Evolutionary conservation across 1,140 invertebrate genomes (phyloP).

Genomic region (Brachionus manjavacas): DNA sequence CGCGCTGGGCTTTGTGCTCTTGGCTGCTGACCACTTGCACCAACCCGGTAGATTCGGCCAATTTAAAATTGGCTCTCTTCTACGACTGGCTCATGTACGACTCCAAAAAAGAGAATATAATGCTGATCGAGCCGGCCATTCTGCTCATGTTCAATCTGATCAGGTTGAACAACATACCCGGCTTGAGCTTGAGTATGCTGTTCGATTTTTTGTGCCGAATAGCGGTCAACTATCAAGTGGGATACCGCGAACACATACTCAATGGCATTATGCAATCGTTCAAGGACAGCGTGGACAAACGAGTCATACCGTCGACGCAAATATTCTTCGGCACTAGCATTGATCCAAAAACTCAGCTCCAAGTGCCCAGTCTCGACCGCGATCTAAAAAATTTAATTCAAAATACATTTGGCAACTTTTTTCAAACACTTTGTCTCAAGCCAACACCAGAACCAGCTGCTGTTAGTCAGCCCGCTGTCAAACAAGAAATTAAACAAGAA

Average conservation of each 20-base stretch:
- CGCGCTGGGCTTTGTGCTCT: conserved; percentile 94
- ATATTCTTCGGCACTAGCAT: not conserved
- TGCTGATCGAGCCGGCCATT: conserved; percentile 87
- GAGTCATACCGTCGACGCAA: conserved; percentile 14
- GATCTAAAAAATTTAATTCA: conserved; percentile 36
- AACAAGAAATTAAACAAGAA: not conserved
- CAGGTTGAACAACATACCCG: conserved; percentile 68
- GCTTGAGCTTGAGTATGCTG: conserved; percentile 66
- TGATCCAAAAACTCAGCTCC: not conserved
- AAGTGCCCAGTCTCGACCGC: conserved; percentile 5
- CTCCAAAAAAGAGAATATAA: conserved; percentile 90
- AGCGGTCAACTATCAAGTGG: conserved; percentile 44
- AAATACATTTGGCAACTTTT: conserved; percentile 26
- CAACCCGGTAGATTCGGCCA: conserved; percentile 78
- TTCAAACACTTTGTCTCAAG: conserved; percentile 17
- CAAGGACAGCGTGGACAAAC: conserved; percentile 29
- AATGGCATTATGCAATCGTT: conserved; percentile 18
- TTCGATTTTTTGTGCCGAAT: conserved; percentile 87
- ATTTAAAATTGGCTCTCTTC: conserved; percentile 89
- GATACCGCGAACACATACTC: not conserved
- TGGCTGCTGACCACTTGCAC: conserved; percentile 95
- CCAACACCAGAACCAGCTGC: not conserved
- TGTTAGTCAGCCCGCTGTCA: not conserved
- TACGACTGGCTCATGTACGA: conserved; percentile 98
- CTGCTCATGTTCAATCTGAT: conserved; percentile 96